These are phyloP conservation scores for Abrostola tripartita DNA, from an alignment of 2,888 invertebrate species.

Conservation along the genomic window DNA sequence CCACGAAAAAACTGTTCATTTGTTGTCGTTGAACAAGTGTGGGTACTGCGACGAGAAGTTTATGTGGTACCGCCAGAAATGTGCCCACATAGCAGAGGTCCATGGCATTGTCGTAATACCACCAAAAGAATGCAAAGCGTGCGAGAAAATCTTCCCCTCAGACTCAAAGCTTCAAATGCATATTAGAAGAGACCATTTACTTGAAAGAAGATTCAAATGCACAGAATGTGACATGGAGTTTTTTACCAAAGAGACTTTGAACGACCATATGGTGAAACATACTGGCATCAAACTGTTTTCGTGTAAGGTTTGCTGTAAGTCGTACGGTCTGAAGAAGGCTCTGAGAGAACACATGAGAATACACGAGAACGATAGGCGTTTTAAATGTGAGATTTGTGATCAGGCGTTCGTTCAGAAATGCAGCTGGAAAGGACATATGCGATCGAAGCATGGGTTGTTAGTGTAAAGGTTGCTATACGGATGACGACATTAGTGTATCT, in stretches of 20 bases:
- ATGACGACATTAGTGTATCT: no score
- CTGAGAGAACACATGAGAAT: constrained; percentile 66
- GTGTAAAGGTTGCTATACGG: constrained; percentile 15
- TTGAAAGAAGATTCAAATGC: constrained; percentile 37
- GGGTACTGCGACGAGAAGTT: constrained; percentile 52
- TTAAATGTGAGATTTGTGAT: constrained; percentile 50
- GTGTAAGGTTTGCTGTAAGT: constrained; percentile 67
- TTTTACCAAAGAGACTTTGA: constrained; percentile 58
- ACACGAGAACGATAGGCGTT: constrained; percentile 57
- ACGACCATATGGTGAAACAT: constrained; percentile 63
- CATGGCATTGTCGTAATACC: constrained; percentile 50
- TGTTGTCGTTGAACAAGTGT: constrained; percentile 63
- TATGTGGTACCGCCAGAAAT: constrained; percentile 36
- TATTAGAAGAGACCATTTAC: constrained; percentile 41
- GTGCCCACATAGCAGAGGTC: constrained; percentile 54
- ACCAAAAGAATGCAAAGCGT: constrained; percentile 64
- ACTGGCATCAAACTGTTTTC: constrained; percentile 58
- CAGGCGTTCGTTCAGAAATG: constrained; percentile 66
- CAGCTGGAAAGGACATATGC: constrained; percentile 75
- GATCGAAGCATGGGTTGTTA: constrained; percentile 59
- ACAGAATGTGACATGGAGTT: constrained; percentile 65
- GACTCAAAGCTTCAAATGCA: constrained; percentile 55
- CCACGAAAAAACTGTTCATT: constrained; percentile 58
- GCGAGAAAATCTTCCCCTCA: constrained; percentile 62
- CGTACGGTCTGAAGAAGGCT: constrained; percentile 58